Conservation (phyloP, 2,797 vertebrate genomes). For the Buphagus erythrorhynchus region DNA sequence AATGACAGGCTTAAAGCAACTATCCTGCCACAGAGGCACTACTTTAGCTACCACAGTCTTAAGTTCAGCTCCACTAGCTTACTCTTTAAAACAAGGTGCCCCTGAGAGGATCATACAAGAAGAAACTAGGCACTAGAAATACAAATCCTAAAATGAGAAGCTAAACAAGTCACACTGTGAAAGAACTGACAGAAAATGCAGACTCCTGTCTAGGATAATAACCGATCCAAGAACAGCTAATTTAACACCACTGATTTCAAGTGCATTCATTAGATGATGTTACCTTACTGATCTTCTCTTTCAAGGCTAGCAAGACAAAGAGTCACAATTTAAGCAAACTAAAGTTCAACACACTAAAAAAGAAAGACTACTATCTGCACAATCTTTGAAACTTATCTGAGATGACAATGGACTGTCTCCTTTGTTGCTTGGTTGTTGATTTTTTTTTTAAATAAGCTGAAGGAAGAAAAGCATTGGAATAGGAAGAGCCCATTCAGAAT, state of each 20-base stretch:
- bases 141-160: neutral
- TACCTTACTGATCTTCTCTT: neutral
- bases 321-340: neutral
- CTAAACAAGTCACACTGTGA: neutral
- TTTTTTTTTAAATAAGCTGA: neutral
- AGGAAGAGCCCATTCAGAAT: neutral
- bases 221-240: neutral
- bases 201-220: neutral
- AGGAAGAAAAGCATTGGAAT: neutral
- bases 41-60: neutral
- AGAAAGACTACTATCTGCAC: neutral
- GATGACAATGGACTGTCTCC: neutral
- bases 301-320: neutral
- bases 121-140: neutral
- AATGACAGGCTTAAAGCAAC: neutral
- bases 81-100: neutral
- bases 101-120: neutral
- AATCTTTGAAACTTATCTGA: neutral
- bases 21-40: neutral
- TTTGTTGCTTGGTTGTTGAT: neutral
- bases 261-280: neutral
- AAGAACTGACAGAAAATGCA: neutral
- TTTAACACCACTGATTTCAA: neutral
- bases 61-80: neutral
- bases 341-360: neutral